Conservation (phyloP, 2,888 invertebrate species). For the Polydrusus tereticollis region DNA sequence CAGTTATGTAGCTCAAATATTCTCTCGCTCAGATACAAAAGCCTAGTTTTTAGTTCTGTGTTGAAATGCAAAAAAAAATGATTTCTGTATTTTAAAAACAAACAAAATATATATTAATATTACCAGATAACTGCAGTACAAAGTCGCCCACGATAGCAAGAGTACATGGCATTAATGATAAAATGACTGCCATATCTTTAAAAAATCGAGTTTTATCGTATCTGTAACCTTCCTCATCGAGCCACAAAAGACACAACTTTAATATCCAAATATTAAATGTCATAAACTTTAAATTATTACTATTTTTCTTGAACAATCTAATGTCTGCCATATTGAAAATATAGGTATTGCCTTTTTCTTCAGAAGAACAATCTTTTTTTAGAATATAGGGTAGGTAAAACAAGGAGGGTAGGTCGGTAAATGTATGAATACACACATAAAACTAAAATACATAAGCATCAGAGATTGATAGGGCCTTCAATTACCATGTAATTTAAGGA, state of each 20-base stretch:
- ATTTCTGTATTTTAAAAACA: too few species aligned
- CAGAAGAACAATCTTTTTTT: neutral
- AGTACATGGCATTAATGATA: conserved; percentile 51
- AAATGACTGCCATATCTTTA: conserved; percentile 48
- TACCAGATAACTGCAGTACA: conserved; percentile 46
- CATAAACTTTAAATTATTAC: conserved; percentile 24
- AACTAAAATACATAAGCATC: neutral
- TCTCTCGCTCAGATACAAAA: too few species aligned
- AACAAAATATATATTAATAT: too few species aligned
- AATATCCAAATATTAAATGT: conserved; percentile 48
- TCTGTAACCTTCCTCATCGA: conserved; percentile 19
- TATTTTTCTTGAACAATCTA: neutral
- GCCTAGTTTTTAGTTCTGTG: too few species aligned
- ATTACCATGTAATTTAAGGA: too few species aligned
- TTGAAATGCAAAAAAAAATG: too few species aligned
- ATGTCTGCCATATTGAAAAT: neutral
- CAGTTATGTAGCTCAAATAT: too few species aligned
- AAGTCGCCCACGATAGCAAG: conserved; percentile 52
- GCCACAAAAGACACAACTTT: conserved; percentile 48
- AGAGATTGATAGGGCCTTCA: neutral
- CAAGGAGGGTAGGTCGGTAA: too few species aligned
- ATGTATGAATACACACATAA: too few species aligned
- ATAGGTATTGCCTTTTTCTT: neutral
- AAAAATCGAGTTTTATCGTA: conserved; percentile 33
- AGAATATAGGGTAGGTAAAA: neutral